Conservation (phyloP, 2,888 invertebrate genomes). For the Hemicrepidius hirtus region DNA sequence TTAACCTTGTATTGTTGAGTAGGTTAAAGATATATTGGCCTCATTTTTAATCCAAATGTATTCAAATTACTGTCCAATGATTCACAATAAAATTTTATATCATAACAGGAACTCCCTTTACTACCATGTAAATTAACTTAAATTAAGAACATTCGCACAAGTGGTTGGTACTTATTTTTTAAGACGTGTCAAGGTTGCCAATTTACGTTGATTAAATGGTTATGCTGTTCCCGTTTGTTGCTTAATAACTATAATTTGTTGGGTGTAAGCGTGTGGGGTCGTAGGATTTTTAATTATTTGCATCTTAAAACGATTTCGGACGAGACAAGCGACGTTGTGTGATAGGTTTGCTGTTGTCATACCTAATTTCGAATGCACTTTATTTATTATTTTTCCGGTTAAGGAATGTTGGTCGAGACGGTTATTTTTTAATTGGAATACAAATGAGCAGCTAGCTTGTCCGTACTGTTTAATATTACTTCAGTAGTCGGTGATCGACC, state of each 20-base stretch:
- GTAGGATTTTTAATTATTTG: neutral
- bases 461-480: constrained; percentile 5
- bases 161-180: constrained; percentile 8
- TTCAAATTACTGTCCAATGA: too few species aligned
- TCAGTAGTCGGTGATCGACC: constrained; percentile 4
- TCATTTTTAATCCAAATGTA: too few species aligned
- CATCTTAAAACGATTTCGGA: neutral
- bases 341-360: constrained; percentile 5
- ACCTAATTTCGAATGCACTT: constrained; percentile 10
- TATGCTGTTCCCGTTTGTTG: constrained; percentile 2
- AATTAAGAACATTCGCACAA: constrained; percentile 23
- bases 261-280: constrained; percentile 8
- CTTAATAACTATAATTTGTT: neutral
- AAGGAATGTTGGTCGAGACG: constrained; percentile 4
- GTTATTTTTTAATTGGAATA: constrained; percentile 26
- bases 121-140: constrained; percentile 15
- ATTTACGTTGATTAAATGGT: constrained; percentile 20
- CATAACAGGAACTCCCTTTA: neutral
- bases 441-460: constrained; percentile 26
- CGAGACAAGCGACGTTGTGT: neutral
- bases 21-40: too few species aligned
- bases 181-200: constrained; percentile 30
- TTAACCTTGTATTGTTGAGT: too few species aligned
- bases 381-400: constrained; percentile 1
- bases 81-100: too few species aligned